phyloP scores from a whole-genome alignment of 2,888 invertebrate genomes.

The Marronus borbonicus region DNA sequence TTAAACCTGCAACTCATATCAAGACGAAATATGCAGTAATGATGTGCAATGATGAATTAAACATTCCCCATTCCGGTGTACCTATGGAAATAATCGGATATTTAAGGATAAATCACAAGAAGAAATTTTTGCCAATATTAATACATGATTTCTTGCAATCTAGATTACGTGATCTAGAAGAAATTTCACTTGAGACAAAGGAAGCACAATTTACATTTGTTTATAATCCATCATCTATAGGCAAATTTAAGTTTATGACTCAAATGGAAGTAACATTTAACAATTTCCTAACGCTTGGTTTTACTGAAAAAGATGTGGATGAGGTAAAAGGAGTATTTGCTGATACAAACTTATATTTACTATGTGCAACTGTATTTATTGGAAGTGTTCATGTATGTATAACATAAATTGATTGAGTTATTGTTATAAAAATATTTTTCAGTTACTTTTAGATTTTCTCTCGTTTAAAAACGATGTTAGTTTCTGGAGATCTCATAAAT shows the following conservation, averaged over 20 bases:
- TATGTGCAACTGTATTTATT: slow-evolving; percentile 91
- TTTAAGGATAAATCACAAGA: slow-evolving; percentile 75
- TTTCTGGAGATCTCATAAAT: slow-evolving; percentile 91
- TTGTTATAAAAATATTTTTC: slow-evolving; percentile 62
- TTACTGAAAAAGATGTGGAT: slow-evolving; percentile 94
- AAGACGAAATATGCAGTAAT: slow-evolving; percentile 81
- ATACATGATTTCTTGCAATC: slow-evolving; percentile 88
- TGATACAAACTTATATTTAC: slow-evolving; percentile 93
- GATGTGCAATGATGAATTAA: slow-evolving; percentile 80
- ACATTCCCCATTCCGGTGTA: slow-evolving; percentile 64
- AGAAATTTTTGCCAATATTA: slow-evolving; percentile 86
- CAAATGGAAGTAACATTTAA: slow-evolving; percentile 84
- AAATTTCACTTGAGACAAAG: slow-evolving; percentile 75
- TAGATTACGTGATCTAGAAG: slow-evolving; percentile 82
- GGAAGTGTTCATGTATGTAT: slow-evolving; percentile 92
- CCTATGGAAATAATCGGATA: slow-evolving; percentile 64
- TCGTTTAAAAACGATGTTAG: slow-evolving; percentile 98
- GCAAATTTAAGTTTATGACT: slow-evolving; percentile 83
- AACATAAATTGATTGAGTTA: slow-evolving; percentile 9
- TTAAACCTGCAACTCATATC: slow-evolving; percentile 83
- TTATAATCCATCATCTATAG: slow-evolving; percentile 85
- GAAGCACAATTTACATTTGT: slow-evolving; percentile 79
- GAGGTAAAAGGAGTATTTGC: slow-evolving; percentile 97
- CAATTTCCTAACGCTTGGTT: slow-evolving; percentile 83
- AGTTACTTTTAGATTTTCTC: slow-evolving; percentile 96